phyloP scores from a whole-genome alignment of 2,888 invertebrate genomes.

The Cylindroiulus punctatus region DNA sequence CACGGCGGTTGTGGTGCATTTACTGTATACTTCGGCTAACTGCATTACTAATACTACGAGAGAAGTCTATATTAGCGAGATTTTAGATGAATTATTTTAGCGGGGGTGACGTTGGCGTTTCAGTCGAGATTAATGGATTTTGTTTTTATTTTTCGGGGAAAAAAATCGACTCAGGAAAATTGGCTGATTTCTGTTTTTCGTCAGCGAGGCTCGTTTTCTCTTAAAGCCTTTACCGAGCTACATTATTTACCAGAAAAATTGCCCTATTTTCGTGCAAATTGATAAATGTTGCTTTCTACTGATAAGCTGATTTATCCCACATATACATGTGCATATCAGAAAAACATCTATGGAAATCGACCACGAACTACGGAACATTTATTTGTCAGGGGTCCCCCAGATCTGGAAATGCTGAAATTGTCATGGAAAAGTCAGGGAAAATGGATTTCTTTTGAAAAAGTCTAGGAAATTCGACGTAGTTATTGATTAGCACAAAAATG shows the following conservation, averaged over 20 bases:
- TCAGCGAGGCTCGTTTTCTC: background rate
- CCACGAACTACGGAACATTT: too few relatives aligned
- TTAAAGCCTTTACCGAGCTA: background rate
- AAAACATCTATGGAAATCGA: background rate
- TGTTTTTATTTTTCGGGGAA: background rate
- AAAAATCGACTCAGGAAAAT: background rate
- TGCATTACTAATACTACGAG: background rate
- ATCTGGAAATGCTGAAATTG: too few relatives aligned
- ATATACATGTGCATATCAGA: too few relatives aligned
- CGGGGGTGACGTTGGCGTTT: background rate
- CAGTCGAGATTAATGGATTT: constrained; percentile 27
- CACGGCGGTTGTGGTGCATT: background rate
- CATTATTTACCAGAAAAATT: background rate
- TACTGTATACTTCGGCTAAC: constrained; percentile 22
- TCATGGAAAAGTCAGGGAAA: too few relatives aligned
- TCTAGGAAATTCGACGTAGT: too few relatives aligned
- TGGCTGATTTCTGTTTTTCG: background rate
- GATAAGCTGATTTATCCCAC: too few relatives aligned
- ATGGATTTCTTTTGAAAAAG: too few relatives aligned
- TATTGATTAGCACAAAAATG: too few relatives aligned
- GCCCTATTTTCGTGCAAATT: background rate
- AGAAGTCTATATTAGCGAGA: constrained; percentile 38
- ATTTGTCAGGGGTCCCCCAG: too few relatives aligned
- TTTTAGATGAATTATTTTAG: constrained; percentile 45
- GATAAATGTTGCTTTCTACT: background rate